These are phyloP conservation scores for Helostoma temminkii DNA, from an alignment of 2,797 vertebrate species.

Conservation along the genomic window DNA sequence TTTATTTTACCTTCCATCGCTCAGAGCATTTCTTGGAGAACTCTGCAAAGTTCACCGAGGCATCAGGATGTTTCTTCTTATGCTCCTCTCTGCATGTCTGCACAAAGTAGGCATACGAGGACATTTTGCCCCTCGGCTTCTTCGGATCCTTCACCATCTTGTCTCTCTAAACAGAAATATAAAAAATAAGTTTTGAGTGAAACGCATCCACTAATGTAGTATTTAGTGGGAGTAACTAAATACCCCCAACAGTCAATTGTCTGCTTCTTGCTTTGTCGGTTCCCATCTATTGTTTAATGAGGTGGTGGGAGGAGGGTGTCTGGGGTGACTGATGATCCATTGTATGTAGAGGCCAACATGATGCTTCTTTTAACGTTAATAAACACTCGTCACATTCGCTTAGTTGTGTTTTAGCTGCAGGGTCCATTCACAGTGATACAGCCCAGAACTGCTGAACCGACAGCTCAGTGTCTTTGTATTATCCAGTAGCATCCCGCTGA, in stretches of 20 bases:
- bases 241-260: slow-evolving; percentile 14
- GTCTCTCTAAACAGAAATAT: slow-evolving; percentile 40
- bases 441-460: background rate
- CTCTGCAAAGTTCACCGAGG: slow-evolving; percentile 95
- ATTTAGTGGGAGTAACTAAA: slow-evolving; percentile 25
- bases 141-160: slow-evolving; percentile 97
- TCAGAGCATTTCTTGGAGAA: slow-evolving; percentile 99
- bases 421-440: background rate
- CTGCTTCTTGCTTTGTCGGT: slow-evolving; percentile 63
- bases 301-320: slow-evolving; percentile 51
- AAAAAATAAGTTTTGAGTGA: slow-evolving; percentile 1
- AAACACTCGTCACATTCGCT: background rate
- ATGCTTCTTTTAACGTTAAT: slow-evolving; percentile 18
- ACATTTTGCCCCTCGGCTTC: slow-evolving; percentile 98
- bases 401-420: background rate
- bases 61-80: slow-evolving; percentile 98
- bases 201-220: slow-evolving; percentile 1
- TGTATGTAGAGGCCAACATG: slow-evolving; percentile 56
- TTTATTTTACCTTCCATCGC: slow-evolving; percentile 91
- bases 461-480: too few relatives aligned
- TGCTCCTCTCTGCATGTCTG: slow-evolving; percentile 98
- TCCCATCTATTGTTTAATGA: slow-evolving; percentile 75
- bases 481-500: background rate
- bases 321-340: slow-evolving; percentile 68
- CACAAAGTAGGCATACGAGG: slow-evolving; percentile 98